These are phyloP conservation scores for Helarctos malayanus DNA, from an alignment of 2,797 vertebrate genomes.

Conservation along the genomic window DNA sequence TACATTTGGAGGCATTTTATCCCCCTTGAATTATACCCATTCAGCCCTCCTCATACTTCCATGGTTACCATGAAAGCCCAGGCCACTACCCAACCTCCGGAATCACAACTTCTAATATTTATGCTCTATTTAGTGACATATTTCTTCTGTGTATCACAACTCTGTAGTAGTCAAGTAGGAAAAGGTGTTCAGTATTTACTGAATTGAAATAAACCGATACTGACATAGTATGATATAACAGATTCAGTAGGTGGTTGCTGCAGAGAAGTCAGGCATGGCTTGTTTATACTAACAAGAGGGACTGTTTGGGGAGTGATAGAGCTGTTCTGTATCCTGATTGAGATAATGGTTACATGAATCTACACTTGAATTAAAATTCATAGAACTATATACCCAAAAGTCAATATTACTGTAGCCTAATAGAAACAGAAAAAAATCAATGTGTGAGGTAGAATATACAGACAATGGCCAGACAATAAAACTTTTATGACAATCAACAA, in stretches of 20 bases:
- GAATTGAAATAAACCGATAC: background rate
- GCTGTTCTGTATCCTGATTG: background rate
- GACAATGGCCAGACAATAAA: background rate
- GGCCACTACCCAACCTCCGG: background rate
- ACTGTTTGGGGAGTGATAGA: background rate
- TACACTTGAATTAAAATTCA: background rate
- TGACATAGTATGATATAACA: background rate
- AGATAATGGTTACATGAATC: background rate
- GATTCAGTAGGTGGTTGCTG: background rate
- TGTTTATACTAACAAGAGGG: background rate
- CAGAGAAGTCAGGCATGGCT: background rate
- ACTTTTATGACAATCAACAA: background rate
- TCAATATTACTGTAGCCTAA: background rate
- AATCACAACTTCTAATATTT: background rate
- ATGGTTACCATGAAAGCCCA: background rate
- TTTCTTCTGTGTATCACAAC: background rate
- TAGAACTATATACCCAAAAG: background rate
- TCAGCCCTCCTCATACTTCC: background rate
- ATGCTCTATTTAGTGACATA: background rate
- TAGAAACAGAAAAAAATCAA: background rate
- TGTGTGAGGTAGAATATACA: background rate
- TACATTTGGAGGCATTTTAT: background rate
- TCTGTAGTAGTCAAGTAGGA: background rate
- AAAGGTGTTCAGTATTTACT: background rate
- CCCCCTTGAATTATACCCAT: background rate